phyloP scores from a whole-genome alignment of 2,797 vertebrate genomes.

The Sebastes iracundus region DNA sequence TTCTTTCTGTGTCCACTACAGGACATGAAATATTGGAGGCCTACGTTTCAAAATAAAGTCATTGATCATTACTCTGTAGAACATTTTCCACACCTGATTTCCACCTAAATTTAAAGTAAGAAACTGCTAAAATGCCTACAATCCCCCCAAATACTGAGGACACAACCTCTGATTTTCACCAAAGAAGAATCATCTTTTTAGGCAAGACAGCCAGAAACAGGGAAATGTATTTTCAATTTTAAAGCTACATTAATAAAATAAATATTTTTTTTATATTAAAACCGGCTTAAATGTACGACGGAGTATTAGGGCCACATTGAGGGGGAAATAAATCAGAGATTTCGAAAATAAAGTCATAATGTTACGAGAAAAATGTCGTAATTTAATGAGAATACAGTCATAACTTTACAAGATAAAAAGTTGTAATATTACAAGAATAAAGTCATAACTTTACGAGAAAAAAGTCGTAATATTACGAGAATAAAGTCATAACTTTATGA shows the following conservation, averaged over 20 bases:
- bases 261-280: not conserved
- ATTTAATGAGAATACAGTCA: no score
- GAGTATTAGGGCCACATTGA: no score
- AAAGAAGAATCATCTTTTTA: not conserved
- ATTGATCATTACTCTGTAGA: not conserved
- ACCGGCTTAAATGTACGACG: no score
- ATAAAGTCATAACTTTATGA: no score
- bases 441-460: no score
- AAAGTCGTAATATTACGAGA: no score
- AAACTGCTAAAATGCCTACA: not conserved
- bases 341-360: no score
- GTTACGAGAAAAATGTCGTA: no score
- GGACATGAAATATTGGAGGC: not conserved
- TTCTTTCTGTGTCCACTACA: not conserved
- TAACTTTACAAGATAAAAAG: no score
- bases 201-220: not conserved
- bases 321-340: no score
- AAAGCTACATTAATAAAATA: not conserved
- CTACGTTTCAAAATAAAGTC: not conserved
- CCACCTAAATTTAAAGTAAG: not conserved
- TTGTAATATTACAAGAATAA: no score
- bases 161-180: not conserved
- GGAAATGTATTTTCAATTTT: not conserved
- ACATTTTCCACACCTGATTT: not conserved
- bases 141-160: not conserved